Evolutionary conservation across 1,140 invertebrate genomes (phyloP), one percentile per base, ranked within the genome.

Genomic region (Caenorhabditis briggsae): DNA sequence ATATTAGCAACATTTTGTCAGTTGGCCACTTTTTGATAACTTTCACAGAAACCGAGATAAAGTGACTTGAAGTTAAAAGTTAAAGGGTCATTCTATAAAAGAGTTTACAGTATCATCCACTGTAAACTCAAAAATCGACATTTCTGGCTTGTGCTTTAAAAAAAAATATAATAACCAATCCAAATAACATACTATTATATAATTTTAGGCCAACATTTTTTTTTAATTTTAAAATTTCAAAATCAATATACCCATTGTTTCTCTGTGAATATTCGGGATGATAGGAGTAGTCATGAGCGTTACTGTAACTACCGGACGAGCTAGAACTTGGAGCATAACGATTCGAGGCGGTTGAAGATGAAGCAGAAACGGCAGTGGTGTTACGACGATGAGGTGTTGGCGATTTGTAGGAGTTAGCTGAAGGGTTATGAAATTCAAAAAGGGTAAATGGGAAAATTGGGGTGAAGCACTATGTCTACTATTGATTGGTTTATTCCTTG

Each of bases 341-440:
- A n/a, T 78, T 78, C 14, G 70, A 78, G 43, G 46, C 70, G 46
- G 43, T 43, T 78, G 70, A 78, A 5, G 70, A 50, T 11, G 70
- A 50, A 78, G 70, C 70, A n/a, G 70, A 20, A n/a, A 78, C 70
- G 46, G 70, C 70, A 78, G 70, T 78, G 2, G 70, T 78, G 70
- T 78, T 78, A 78, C 70, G 70, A 14, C 70, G 70, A 50, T 78
- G 70, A 50, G 70, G 70, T 12, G 70, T 78, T 78, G 70, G 70
- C 70, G 70, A 78, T 78, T 78, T 78, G 46, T 78, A 78, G 7
- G 46, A 78, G n/a, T 78, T 78, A 78, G 70, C 70, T 78, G 70
- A 78, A 78, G n/a, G 25, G 46, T 78, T 23, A 78, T 20, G 18
- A 78, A 25, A 46, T n/a, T 12, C 16, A 50, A 12, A 50, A n/a